These are phyloP conservation scores for Tiaroga cobitis DNA, from an alignment of 2,797 vertebrate genomes.

Conservation along the genomic window DNA sequence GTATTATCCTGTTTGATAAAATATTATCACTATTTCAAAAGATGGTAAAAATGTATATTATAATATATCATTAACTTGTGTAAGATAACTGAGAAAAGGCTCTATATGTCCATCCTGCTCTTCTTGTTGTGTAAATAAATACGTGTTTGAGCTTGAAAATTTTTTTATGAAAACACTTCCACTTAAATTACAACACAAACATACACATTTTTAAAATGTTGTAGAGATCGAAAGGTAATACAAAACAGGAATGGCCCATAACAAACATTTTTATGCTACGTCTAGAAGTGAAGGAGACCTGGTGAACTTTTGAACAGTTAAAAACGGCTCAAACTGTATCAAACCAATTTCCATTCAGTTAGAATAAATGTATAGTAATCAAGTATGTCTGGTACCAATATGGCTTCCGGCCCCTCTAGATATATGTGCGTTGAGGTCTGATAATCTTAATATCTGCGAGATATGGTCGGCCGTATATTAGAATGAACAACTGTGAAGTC, in stretches of 20 bases:
- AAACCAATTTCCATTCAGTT: constrained; percentile 25
- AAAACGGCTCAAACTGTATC: not conserved
- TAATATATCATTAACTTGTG: not conserved
- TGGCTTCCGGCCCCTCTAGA: constrained; percentile 46
- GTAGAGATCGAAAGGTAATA: not conserved
- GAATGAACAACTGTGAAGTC: constrained; percentile 53
- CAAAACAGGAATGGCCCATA: not conserved
- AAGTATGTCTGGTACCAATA: constrained; percentile 37
- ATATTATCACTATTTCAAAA: not conserved
- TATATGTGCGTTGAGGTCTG: constrained; percentile 51
- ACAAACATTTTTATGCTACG: not conserved
- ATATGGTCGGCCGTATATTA: constrained; percentile 57
- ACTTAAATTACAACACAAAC: not conserved
- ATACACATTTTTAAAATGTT: not conserved
- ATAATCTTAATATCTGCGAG: constrained; percentile 55
- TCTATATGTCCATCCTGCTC: not conserved
- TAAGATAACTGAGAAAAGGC: not conserved
- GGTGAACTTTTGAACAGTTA: no score
- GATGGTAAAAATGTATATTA: not conserved
- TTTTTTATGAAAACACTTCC: not conserved
- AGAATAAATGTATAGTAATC: constrained; percentile 41
- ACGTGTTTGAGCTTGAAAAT: not conserved
- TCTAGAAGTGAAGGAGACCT: no score
- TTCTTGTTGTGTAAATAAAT: not conserved
- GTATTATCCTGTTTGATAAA: no score